phyloP scores from a whole-genome alignment of 2,888 invertebrate species.

The Osedax frankpressi region DNA sequence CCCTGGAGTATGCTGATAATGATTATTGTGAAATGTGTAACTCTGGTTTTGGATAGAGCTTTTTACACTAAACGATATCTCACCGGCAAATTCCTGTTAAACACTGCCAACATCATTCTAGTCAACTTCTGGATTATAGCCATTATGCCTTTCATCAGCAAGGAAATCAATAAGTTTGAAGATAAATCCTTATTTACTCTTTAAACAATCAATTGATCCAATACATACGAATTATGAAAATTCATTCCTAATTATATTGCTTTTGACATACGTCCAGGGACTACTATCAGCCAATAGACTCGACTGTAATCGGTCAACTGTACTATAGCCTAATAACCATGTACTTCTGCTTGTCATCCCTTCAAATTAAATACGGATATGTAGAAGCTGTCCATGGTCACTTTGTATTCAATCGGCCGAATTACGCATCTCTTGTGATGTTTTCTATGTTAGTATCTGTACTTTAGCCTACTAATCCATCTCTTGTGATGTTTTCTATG shows the following conservation, averaged over 20 bases:
- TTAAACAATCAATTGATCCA: no score
- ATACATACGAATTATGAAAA: not conserved
- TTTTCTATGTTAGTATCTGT: not conserved
- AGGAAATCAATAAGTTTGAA: no score
- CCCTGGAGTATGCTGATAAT: not conserved
- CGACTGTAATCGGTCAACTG: not conserved
- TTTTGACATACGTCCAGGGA: not conserved
- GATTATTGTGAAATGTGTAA: not conserved
- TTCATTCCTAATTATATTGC: not conserved
- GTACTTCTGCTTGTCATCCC: not conserved
- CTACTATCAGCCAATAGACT: not conserved
- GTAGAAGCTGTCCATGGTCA: not conserved
- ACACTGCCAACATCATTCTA: not conserved
- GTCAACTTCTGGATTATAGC: not conserved
- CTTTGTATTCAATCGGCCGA: not conserved
- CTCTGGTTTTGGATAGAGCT: not conserved
- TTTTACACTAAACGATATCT: not conserved
- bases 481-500: not conserved
- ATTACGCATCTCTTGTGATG: not conserved
- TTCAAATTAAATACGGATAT: not conserved
- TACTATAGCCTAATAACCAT: not conserved
- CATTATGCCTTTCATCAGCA: not conserved
- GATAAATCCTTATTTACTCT: no score
- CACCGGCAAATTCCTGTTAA: not conserved
- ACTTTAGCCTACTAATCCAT: not conserved